phyloP scores from a whole-genome alignment of 2,797 vertebrate species.

The Syngnathus rostellatus region DNA sequence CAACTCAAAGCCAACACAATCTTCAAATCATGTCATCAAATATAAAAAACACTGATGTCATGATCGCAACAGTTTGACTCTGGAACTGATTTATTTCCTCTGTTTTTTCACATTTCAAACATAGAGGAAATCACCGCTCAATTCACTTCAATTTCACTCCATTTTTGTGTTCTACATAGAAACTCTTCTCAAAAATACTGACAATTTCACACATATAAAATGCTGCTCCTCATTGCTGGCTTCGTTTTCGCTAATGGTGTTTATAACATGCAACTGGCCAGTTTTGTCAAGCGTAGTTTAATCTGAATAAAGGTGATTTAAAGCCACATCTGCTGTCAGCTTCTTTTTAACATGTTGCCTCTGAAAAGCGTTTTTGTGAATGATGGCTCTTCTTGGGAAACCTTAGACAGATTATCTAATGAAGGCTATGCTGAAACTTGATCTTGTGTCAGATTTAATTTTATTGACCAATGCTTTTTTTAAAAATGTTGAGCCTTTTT shows the following conservation, averaged over 20 bases:
- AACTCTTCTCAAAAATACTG: not conserved
- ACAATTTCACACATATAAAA: not conserved
- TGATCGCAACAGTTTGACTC: no score
- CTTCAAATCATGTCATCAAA: no score
- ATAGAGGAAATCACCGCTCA: no score
- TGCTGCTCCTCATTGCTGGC: slow-evolving; percentile 4
- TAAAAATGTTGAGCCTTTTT: no score
- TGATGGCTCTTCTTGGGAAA: slow-evolving; percentile 16
- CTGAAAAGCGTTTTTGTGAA: slow-evolving; percentile 21
- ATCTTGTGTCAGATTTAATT: no score
- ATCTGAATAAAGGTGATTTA: slow-evolving; percentile 37
- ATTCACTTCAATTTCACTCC: no score
- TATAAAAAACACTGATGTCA: no score
- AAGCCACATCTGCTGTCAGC: slow-evolving; percentile 14
- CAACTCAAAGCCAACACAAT: no score
- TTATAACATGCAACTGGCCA: slow-evolving; percentile 38
- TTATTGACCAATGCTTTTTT: no score
- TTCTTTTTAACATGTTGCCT: slow-evolving; percentile 19
- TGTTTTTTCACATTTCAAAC: no score
- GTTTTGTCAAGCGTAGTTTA: slow-evolving; percentile 21
- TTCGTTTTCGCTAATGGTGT: slow-evolving; percentile 45
- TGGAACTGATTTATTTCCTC: no score
- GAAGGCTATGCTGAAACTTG: no score
- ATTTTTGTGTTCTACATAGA: not conserved
- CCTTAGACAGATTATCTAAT: not conserved